Conservation (phyloP, 2,797 vertebrate species). For the Chrysocyon brachyurus region DNA sequence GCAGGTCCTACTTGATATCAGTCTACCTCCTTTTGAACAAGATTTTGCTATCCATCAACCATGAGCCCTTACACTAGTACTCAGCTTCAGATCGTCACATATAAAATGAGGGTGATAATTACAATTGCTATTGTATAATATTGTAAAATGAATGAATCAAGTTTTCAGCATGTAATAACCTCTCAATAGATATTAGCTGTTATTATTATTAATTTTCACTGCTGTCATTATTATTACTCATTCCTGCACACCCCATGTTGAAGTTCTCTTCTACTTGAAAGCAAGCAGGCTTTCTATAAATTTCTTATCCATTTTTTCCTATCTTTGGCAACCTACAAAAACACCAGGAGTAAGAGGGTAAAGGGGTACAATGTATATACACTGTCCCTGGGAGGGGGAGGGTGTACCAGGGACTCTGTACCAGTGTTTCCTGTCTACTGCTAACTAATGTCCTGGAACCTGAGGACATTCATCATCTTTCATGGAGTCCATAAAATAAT, state of each 20-base stretch:
- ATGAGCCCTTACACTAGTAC: background rate
- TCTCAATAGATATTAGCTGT: fast-evolving
- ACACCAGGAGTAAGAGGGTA: background rate
- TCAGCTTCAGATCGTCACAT: background rate
- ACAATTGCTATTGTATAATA: background rate
- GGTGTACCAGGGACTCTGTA: background rate
- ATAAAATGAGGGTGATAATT: background rate
- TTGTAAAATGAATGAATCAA: background rate
- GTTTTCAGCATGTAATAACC: fast-evolving
- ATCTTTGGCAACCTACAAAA: background rate
- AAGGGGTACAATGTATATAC: background rate
- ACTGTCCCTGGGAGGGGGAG: fast-evolving
- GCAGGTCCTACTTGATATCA: background rate
- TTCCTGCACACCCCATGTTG: background rate
- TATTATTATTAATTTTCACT: background rate
- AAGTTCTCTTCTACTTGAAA: background rate
- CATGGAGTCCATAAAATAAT: background rate
- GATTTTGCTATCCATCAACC: background rate
- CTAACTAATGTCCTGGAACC: too few relatives aligned
- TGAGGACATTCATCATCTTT: background rate
- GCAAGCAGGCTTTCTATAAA: background rate
- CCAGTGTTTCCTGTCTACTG: background rate
- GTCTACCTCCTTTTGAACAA: background rate
- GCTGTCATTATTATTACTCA: background rate
- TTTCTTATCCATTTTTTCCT: background rate